phyloP scores from a whole-genome alignment of 2,797 vertebrate genomes.

The Coilia nasus region DNA sequence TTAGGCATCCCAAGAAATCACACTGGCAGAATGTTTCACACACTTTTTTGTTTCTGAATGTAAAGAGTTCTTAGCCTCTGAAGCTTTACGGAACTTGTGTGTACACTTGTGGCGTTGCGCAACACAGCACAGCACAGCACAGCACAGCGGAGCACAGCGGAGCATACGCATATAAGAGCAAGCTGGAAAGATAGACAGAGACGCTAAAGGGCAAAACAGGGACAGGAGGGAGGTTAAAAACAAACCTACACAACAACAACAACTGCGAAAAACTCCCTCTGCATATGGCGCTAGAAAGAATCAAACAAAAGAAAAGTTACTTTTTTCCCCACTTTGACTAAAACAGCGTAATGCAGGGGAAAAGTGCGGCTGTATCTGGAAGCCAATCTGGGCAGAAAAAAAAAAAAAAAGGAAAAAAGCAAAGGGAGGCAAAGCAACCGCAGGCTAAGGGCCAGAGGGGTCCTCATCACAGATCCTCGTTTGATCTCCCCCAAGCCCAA shows the following conservation, averaged over 20 bases:
- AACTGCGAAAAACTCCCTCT: neutral
- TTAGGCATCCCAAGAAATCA: neutral
- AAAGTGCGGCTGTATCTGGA: conserved; percentile 61
- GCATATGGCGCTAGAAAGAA: neutral
- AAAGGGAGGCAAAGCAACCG: conserved; percentile 63
- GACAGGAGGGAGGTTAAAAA: neutral
- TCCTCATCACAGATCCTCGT: conserved; percentile 62
- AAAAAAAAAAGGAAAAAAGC: conserved; percentile 63
- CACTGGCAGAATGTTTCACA: neutral
- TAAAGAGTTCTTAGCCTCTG: neutral
- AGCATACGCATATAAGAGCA: neutral
- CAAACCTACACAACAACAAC: no score
- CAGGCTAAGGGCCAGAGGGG: conserved; percentile 65
- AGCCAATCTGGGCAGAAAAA: conserved; percentile 65
- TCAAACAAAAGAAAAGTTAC: conserved; percentile 62
- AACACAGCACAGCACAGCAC: neutral
- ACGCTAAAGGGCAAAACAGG: conserved; percentile 25
- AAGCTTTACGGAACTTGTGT: neutral
- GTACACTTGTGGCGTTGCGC: neutral
- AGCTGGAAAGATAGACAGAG: conserved; percentile 34
- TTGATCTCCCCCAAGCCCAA: conserved; percentile 66
- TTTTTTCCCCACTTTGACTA: conserved; percentile 47
- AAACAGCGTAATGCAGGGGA: conserved; percentile 33
- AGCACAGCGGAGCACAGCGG: no score
- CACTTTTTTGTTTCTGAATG: no score